Percentiles rank a stretch among this genome's conserved stretches.
These are phyloP conservation scores for Melipona bicolor DNA, from an alignment of 2,888 invertebrate species.

Conservation along the genomic window DNA sequence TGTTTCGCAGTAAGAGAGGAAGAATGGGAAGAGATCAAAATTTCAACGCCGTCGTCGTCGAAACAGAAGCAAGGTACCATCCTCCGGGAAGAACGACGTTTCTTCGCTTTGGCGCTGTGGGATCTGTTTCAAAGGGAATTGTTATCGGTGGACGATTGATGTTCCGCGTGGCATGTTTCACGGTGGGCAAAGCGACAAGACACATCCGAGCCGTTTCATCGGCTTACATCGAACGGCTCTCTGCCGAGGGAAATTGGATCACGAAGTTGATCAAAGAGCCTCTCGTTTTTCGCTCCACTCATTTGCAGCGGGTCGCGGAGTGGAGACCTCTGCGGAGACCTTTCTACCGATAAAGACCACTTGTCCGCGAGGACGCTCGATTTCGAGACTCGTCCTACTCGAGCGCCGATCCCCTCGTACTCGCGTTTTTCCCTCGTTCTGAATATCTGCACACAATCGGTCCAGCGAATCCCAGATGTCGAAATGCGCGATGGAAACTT, in stretches of 20 bases:
- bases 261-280: conserved; percentile 53
- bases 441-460: neutral
- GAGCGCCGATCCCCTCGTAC: neutral
- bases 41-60: neutral
- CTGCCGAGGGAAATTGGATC: conserved; percentile 55
- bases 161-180: conserved; percentile 51
- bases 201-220: conserved; percentile 39
- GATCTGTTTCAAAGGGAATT: conserved; percentile 48
- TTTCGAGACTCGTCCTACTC: conserved; percentile 12
- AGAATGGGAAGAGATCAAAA: neutral
- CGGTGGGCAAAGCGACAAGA: conserved; percentile 40
- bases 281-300: conserved; percentile 49
- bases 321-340: conserved; percentile 23
- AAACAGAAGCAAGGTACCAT: neutral
- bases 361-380: conserved; percentile 19
- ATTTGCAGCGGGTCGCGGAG: conserved; percentile 39
- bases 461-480: neutral
- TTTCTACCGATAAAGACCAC: conserved; percentile 33
- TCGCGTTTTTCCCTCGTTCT: too few relatives aligned
- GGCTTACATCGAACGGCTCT: conserved; percentile 53
- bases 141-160: conserved; percentile 46
- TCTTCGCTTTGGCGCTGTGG: conserved; percentile 14
- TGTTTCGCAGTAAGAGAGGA: neutral
- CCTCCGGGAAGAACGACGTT: conserved; percentile 44
- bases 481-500: neutral